These are phyloP conservation scores for Tetramorium bicarinatum DNA, from an alignment of 2,888 invertebrate species.

Conservation along the genomic window DNA sequence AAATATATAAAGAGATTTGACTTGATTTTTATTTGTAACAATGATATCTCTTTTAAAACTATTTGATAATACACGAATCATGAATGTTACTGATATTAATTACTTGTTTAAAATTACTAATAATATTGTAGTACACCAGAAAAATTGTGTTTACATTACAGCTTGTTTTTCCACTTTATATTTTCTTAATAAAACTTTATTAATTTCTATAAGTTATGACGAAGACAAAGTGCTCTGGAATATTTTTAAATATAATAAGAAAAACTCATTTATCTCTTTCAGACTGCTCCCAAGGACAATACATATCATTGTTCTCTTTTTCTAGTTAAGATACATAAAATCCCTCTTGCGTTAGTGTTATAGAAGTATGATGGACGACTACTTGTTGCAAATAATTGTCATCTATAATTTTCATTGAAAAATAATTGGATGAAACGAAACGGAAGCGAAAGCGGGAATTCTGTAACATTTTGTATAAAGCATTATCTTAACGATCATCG, in stretches of 20 bases:
- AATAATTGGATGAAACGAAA: not conserved
- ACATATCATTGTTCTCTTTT: not conserved
- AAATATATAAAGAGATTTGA: constrained; percentile 1
- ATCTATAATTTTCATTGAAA: constrained; percentile 14
- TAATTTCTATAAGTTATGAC: constrained; percentile 27
- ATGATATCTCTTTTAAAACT: not conserved
- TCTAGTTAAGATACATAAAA: constrained; percentile 21
- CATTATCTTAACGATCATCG: constrained; percentile 4
- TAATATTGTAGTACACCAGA: constrained; percentile 19
- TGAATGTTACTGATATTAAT: not conserved
- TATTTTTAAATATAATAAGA: constrained; percentile 2
- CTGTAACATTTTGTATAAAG: not conserved
- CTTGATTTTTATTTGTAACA: not conserved
- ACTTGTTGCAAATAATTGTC: not conserved
- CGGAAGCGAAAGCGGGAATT: not conserved
- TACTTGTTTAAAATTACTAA: constrained; percentile 12
- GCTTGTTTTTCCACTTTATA: constrained; percentile 40
- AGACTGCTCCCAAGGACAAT: not conserved
- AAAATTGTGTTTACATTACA: constrained; percentile 35
- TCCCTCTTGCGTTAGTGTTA: not conserved
- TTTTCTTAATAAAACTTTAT: constrained; percentile 46
- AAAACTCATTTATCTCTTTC: constrained; percentile 35
- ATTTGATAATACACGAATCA: not conserved
- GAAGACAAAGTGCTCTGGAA: constrained; percentile 12
- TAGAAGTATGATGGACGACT: not conserved